Evolutionary conservation across 2,113 vertebrate species (phyloP), one percentile per base, ranked within the genome.

Genomic region (Perognathus longimembris): DNA sequence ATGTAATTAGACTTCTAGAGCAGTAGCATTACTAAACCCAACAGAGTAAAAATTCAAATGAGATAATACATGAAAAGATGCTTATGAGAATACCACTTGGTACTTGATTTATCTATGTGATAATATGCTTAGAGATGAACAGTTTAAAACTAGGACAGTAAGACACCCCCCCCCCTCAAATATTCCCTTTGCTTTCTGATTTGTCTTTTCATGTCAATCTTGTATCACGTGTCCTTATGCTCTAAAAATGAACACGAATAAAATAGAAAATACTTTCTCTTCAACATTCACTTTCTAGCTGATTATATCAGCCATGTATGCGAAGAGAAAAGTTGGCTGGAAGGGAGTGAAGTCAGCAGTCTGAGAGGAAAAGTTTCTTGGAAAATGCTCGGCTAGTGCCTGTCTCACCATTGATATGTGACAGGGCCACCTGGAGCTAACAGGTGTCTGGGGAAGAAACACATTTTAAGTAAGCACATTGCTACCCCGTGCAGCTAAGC

Each of bases 21-120:
- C 84, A 73, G 71, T 66, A 87, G 45, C 74, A 42, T 45, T 50
- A 32, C 11, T 85, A 70, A 95, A 67, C 71, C 32, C 30, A 61
- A 21, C 24, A 15, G 30, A 87, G 11, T 76, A 70, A 77, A 85
- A 93, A n/a, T 81, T 45, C 28, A 57, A 21, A 28, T 50, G n/a
- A 73, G n/a, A n/a, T 50, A 45, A 64, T 34, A 10, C 6, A 24
- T 79, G 34, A 22, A 64, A 85, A 20, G 67, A 17, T 70, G 8
- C 36, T 8, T 77, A 36, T 64, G 57, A 38, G 54, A 67, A 32
- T 66, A 91, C 20, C 28, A 59, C 67, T 17, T 82, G 66, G 18
- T 73, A 4, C 4, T 36, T 54, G 40, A 6, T 74, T 70, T 54
- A 30, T n/a, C 36, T n/a, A 14, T 30, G 3, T 28, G 64, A 2